These are phyloP conservation scores for Omphaloscelis lunosa DNA, from an alignment of 2,888 invertebrate species.

Conservation along the genomic window DNA sequence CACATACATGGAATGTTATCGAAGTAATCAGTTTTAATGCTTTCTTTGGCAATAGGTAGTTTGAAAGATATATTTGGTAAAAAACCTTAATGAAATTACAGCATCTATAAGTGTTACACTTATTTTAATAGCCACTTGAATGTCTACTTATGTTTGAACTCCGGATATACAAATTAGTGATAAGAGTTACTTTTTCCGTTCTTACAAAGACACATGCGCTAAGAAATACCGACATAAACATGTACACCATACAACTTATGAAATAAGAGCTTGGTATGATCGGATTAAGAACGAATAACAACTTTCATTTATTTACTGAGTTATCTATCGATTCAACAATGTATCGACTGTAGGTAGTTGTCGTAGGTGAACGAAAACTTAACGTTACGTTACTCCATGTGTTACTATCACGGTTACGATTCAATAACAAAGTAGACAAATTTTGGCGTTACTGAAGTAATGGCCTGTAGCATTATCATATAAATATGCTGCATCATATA, in stretches of 20 bases:
- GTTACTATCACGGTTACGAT: not conserved
- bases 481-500: not conserved
- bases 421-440: not conserved
- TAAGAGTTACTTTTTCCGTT: conserved; percentile 46
- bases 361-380: not conserved
- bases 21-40: conserved; percentile 6
- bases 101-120: conserved; percentile 11
- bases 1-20: not conserved
- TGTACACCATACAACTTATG: conserved; percentile 18
- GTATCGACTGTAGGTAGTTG: not conserved
- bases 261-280: conserved; percentile 28
- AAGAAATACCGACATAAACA: conserved; percentile 13
- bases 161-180: conserved; percentile 35
- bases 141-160: conserved; percentile 6
- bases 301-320: conserved; percentile 27
- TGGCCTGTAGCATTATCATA: not conserved
- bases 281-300: conserved; percentile 12
- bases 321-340: conserved; percentile 3
- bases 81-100: not conserved
- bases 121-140: conserved; percentile 23
- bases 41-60: conserved; percentile 6
- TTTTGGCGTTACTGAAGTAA: not conserved
- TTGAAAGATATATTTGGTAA: not conserved
- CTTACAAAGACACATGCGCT: conserved; percentile 17
- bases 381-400: not conserved